Evolutionary conservation across 2,888 invertebrate species (phyloP), one percentile per base, ranked within the genome.

Genomic region (Tromatobia lineatoria): DNA sequence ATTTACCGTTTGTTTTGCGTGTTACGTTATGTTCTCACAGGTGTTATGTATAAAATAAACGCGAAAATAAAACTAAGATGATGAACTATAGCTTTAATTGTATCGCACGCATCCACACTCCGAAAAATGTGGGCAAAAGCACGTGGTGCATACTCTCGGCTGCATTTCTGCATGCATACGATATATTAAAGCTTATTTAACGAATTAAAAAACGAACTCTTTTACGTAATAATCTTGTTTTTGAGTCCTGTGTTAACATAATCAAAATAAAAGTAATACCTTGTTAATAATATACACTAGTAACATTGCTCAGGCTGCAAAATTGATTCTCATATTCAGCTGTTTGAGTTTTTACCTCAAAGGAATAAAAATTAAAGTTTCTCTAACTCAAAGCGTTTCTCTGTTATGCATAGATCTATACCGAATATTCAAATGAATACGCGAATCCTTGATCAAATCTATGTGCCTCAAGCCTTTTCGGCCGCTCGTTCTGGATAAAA

Each of bases 91-190:
- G 47, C 47, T 47, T 47, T 3, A 47, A 47, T 47, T 1, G 47
- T 47, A 47, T 47, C 47, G 47, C 47, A 47, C 47, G 13, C 47
- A 47, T 47, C 47, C 47, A 47, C 47, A 29, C 6, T 29, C 6
- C 29, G 29, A 29, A 29, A 29, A 29, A 29, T 6, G 29, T 29
- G 29, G 29, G 29, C 6, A 29, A 29, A 29, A 29, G 15, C 47
- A 47, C n/a, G n/a, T 15, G n/a, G n/a, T n/a, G n/a, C n/a, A n/a
- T n/a, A n/a, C n/a, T n/a, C n/a, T n/a, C n/a, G n/a, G n/a, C n/a
- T n/a, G n/a, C n/a, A n/a, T n/a, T n/a, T n/a, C 11, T 47, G 47
- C 47, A 47, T 47, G 47, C 47, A 47, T 47, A 47, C 47, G 47
- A 47, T 47, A 47, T 3, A 47, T 47, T 47, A 13, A 47, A 47